These are phyloP conservation scores for Leptonema lineaticorne DNA, from an alignment of 1,140 invertebrate species.

Conservation along the genomic window DNA sequence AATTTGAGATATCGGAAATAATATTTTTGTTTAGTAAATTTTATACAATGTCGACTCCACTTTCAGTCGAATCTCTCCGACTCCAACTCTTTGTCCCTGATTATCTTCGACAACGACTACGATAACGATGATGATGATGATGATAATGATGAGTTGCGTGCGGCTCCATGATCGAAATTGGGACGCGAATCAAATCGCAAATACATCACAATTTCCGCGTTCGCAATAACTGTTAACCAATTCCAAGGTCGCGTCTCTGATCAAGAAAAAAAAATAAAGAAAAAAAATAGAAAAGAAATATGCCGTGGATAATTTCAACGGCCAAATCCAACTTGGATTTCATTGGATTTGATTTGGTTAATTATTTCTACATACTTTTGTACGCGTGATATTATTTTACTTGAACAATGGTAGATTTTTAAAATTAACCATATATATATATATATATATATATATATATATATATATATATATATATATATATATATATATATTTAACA, in stretches of 20 bases:
- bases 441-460: neutral
- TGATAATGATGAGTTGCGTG: neutral
- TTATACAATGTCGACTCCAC: neutral
- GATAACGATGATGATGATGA: neutral
- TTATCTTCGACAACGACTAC: neutral
- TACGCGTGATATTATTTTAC: too few relatives aligned
- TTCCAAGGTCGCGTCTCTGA: conserved; percentile 9
- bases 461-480: too few relatives aligned
- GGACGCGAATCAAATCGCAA: conserved; percentile 22
- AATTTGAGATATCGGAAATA: too few relatives aligned
- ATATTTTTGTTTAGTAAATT: neutral
- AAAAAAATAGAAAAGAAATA: too few relatives aligned
- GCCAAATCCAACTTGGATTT: too few relatives aligned
- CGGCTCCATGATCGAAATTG: neutral
- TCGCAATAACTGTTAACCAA: conserved; percentile 6
- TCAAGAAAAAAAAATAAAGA: too few relatives aligned
- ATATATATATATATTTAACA: too few relatives aligned
- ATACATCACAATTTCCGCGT: conserved; percentile 4
- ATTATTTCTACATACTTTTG: too few relatives aligned
- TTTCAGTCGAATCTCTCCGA: neutral
- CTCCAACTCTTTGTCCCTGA: neutral
- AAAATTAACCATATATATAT: neutral
- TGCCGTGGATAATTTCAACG: too few relatives aligned
- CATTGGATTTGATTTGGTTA: too few relatives aligned
- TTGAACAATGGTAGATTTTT: neutral